These are phyloP conservation scores for Vanessa tameamea DNA, from an alignment of 1,140 invertebrate species.

Conservation along the genomic window DNA sequence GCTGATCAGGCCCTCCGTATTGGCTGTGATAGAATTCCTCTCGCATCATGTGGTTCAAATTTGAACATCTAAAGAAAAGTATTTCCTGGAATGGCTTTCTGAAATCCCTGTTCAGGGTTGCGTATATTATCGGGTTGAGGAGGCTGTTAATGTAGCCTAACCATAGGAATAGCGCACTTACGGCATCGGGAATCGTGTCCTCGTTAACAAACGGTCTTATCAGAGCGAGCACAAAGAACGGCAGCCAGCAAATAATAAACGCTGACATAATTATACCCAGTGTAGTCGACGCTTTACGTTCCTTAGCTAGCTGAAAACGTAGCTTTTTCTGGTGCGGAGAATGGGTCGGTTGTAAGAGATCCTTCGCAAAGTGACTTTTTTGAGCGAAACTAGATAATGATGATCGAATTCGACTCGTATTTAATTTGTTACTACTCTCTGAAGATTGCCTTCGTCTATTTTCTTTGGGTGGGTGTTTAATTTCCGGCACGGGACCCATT, in stretches of 20 bases:
- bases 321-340: conserved; percentile 87
- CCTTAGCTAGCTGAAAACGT: conserved; percentile 91
- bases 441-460: conserved; percentile 58
- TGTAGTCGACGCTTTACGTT: conserved; percentile 96
- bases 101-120: conserved; percentile 95
- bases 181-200: conserved; percentile 86
- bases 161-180: conserved; percentile 91
- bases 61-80: conserved; percentile 92
- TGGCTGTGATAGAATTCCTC: conserved; percentile 96
- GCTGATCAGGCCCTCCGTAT: conserved; percentile 88
- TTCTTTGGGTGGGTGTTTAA: conserved; percentile 58
- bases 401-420: conserved; percentile 73
- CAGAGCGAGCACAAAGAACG: conserved; percentile 96
- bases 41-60: conserved; percentile 94
- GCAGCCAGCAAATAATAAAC: conserved; percentile 98
- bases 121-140: conserved; percentile 96
- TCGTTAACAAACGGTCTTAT: conserved; percentile 90
- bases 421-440: conserved; percentile 66
- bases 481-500: conserved; percentile 61
- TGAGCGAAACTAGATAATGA: conserved; percentile 77
- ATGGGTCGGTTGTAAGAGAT: conserved; percentile 71
- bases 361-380: conserved; percentile 77
- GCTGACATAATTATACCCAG: conserved; percentile 98
- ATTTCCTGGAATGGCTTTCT: conserved; percentile 95
- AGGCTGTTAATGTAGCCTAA: conserved; percentile 96